phyloP scores from a whole-genome alignment of 2,888 invertebrate species.

The Escarpia spicata region DNA sequence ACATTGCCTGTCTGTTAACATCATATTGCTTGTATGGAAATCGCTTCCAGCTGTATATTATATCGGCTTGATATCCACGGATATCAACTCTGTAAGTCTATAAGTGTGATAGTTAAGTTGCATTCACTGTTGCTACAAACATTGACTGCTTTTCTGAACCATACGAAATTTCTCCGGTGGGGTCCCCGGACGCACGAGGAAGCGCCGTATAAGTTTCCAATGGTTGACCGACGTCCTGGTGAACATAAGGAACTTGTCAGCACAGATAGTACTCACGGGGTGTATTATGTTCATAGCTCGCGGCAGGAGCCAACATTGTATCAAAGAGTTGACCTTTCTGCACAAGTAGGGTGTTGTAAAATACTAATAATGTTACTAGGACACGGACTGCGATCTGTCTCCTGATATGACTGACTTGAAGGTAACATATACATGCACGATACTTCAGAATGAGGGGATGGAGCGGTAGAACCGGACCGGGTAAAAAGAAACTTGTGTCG shows the following conservation, averaged over 20 bases:
- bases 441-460: neutral
- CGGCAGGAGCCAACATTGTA: neutral
- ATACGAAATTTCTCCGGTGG: neutral
- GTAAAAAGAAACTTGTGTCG: too few relatives aligned
- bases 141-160: neutral
- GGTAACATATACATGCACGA: neutral
- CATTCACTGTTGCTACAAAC: neutral
- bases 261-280: neutral
- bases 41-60: conserved; percentile 6
- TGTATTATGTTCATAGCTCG: neutral
- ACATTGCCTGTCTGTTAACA: neutral
- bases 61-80: neutral
- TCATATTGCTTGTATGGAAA: neutral
- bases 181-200: neutral
- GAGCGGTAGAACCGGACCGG: neutral
- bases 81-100: neutral
- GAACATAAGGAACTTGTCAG: neutral
- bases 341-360: neutral
- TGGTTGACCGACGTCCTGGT: neutral
- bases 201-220: neutral
- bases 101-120: neutral
- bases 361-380: neutral
- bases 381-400: neutral
- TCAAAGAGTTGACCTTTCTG: neutral
- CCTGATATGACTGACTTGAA: neutral